Evolutionary conservation across 2,113 vertebrate species (phyloP).

Genomic region (Cyrtonyx montezumae): DNA sequence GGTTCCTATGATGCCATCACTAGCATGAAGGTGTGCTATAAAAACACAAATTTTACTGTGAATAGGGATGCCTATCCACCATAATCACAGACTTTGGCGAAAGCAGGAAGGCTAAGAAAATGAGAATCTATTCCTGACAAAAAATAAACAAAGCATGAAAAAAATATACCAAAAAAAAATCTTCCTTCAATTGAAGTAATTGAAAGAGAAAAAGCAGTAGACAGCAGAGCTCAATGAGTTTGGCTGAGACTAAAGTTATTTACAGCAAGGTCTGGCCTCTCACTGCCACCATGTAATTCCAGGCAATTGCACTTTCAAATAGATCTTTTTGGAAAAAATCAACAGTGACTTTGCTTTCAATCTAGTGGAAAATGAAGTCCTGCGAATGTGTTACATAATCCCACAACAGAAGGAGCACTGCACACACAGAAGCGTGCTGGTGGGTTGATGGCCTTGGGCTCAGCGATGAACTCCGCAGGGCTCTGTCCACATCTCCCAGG

Average conservation of each 20-base stretch:
- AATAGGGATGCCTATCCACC: not conserved
- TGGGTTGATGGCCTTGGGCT: not conserved
- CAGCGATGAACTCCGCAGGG: not conserved
- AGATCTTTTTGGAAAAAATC: slow-evolving; percentile 77
- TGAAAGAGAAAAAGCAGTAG: slow-evolving; percentile 18
- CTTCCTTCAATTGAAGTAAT: not conserved
- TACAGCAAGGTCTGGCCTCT: slow-evolving; percentile 78
- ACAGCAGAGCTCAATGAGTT: not conserved
- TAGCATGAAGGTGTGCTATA: not conserved
- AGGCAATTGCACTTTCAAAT: slow-evolving; percentile 82
- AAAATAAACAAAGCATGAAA: not conserved
- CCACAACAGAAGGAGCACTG: not conserved
- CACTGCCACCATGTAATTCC: slow-evolving; percentile 78
- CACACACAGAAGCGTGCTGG: not conserved
- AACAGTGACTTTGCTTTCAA: slow-evolving; percentile 77
- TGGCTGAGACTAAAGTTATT: slow-evolving; percentile 75
- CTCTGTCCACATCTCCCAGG: not conserved
- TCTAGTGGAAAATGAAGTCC: slow-evolving; percentile 81
- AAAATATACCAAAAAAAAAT: not conserved
- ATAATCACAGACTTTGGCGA: not conserved
- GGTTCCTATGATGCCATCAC: not conserved
- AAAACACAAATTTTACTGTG: slow-evolving; percentile 5
- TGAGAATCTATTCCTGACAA: slow-evolving; percentile 4
- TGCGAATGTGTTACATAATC: slow-evolving; percentile 68
- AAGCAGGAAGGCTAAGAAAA: not conserved